Evolutionary conservation across 1,140 invertebrate species (phyloP), one percentile per base, ranked within the genome.

Genomic region (Drosophila subobscura): DNA sequence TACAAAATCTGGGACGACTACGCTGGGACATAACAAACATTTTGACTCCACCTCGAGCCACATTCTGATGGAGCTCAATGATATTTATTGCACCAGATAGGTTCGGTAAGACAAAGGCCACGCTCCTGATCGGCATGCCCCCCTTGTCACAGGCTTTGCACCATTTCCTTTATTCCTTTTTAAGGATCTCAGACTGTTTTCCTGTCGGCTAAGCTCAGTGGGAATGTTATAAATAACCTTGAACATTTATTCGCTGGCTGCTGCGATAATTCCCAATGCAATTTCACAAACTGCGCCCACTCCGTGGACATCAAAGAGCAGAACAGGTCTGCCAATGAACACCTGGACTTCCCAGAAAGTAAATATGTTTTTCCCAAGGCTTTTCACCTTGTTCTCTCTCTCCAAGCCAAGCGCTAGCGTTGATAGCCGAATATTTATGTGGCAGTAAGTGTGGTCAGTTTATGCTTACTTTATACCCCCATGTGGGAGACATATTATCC

Each of bases 11-110:
- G 14, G 40, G 25, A 45, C 5, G n/a, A 47, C 60, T 46, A 58
- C 56, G 70, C n/a, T n/a, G n/a, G n/a, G n/a, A n/a, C 71, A 84
- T 78, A 84, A 84, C 85, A 72, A 57, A 66, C 27, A 76, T 79
- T 71, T 68, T 70, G 63, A 63, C 63, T 68, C 55, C 60, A 74
- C 58, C 59, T 45, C 44, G 46, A 65, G 58, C 66, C 66, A 84
- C 77, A 80, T 85, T 84, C 67, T 85, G 16, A 20, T 20, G 16
- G 16, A 20, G 16, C 16, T 1, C 1, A 20, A 20, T n/a, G 44
- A 27, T 45, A 65, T 74, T 75, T 59, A 12, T 23, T 16, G 45
- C 54, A 68, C 44, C 42, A 55, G 40, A 12, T 54, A 22, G 45
- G 29, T 25, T 49, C 10, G 12, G 63, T 56, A 47, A 68, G 63